Base-by-base conservation (phyloP, 2,888 invertebrate species). In the Octodonta nipae region DNA sequence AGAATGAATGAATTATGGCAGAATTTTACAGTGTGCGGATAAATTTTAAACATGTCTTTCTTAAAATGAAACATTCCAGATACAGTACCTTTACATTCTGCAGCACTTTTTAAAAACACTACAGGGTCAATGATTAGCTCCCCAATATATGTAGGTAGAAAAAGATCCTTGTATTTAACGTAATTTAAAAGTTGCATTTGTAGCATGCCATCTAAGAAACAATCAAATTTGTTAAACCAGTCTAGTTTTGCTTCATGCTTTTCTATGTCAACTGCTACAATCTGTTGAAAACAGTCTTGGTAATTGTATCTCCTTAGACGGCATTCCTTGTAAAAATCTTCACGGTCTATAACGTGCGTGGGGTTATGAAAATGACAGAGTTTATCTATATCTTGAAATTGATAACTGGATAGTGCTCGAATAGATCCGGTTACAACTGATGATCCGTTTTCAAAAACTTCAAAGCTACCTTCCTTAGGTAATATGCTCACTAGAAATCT, bases 201-300 rank as follows among this genome's bases (percentile, higher is more conserved):
- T 16, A 80, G 56, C 68, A 80, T 71, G 8, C 71, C 73, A 47
- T 81, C 80, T 55, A 80, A 61, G 52, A 76, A 79, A 1, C 75
- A 67, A 3, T 75, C 68, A 75, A 78, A 80, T 47, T 76, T 74
- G 35, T 67, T 69, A 8, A 56, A n/a, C n/a, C n/a, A n/a, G n/a
- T n/a, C n/a, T n/a, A n/a, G n/a, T n/a, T n/a, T n/a, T n/a, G n/a
- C n/a, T n/a, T n/a, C n/a, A n/a, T n/a, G n/a, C n/a, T n/a, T n/a
- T 32, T 54, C 47, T 28, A 61, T 56, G 29, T 70, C 66, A 1
- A 65, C 54, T 13, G 60, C 56, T 4, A 57, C 46, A 3, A 77
- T 53, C 7, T 70, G 67, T 37, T 61, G 58, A 49, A 72, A 73
- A 1, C 57, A 26, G 1, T 65, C 66, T 3, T 55, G 52, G 44